phyloP scores from a whole-genome alignment of 1,140 invertebrate species.

The Lutraria rhynchaena region DNA sequence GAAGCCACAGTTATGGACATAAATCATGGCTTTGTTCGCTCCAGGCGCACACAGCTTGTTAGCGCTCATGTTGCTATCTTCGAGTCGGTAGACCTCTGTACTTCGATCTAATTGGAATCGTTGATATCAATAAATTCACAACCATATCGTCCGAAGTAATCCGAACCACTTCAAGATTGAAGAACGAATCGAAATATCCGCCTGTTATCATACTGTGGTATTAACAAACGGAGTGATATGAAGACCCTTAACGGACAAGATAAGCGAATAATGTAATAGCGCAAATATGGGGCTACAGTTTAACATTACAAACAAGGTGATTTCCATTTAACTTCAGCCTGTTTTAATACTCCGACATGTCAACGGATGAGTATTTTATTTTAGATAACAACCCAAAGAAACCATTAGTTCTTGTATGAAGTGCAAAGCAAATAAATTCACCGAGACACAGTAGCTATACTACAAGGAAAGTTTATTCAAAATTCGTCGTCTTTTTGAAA shows the following conservation, averaged over 20 bases:
- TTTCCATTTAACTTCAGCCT: constrained; percentile 33
- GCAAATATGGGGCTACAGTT: constrained; percentile 11
- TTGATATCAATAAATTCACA: constrained; percentile 26
- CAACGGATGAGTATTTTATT: constrained; percentile 2
- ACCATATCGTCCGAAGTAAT: constrained; percentile 31
- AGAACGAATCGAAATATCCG: constrained; percentile 9
- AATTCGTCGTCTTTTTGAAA: no score
- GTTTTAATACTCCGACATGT: constrained; percentile 21
- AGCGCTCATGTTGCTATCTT: no score
- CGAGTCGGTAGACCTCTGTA: no score
- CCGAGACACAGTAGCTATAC: no score
- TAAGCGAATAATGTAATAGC: constrained; percentile 3
- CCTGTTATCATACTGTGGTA: constrained; percentile 3
- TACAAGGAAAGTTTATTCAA: no score
- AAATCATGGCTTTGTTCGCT: background rate
- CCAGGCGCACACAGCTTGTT: no score
- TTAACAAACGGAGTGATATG: background rate
- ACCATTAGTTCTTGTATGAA: no score
- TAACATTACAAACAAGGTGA: constrained; percentile 11
- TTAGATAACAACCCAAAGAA: no score
- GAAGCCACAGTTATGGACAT: constrained; percentile 24
- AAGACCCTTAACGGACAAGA: background rate
- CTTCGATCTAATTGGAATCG: constrained; percentile 39
- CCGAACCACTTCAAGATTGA: constrained; percentile 1
- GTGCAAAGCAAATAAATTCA: no score